These are phyloP conservation scores for Caenorhabditis sp. DNA, from an alignment of 2,888 invertebrate genomes.

Conservation along the genomic window DNA sequence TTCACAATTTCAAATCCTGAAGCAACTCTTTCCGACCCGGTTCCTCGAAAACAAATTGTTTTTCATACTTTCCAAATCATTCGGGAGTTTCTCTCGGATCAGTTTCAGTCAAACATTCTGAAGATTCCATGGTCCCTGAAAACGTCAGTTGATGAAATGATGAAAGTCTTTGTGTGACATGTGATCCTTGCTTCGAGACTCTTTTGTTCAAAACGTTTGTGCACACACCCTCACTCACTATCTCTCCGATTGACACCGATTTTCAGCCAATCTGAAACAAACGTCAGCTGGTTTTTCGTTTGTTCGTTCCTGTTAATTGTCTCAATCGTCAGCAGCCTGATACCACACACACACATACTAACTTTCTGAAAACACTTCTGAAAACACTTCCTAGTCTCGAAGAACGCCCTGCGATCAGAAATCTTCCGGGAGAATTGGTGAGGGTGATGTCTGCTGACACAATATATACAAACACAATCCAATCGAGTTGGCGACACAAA, in stretches of 20 bases:
- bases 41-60: neutral
- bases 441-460: conserved; percentile 45
- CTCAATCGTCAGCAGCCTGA: conserved; percentile 19
- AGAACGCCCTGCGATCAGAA: conserved; percentile 49
- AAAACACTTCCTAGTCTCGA: conserved; percentile 62
- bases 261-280: conserved; percentile 53
- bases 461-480: conserved; percentile 42
- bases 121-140: conserved; percentile 12
- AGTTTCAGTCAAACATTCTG: conserved; percentile 10
- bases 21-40: neutral
- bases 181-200: conserved; percentile 35
- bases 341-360: conserved; percentile 13
- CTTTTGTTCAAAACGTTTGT: conserved; percentile 48
- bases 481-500: conserved; percentile 32
- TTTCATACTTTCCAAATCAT: neutral
- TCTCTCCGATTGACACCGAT: neutral
- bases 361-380: conserved; percentile 48
- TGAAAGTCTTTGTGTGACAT: conserved; percentile 34
- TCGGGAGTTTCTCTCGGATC: neutral
- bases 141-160: conserved; percentile 11
- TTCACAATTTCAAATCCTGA: neutral
- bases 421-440: conserved; percentile 48
- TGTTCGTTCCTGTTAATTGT: conserved; percentile 40
- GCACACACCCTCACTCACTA: conserved; percentile 31
- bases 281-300: conserved; percentile 58